Conservation (phyloP, 2,888 invertebrate species). For the Cyclophora albipunctata region DNA sequence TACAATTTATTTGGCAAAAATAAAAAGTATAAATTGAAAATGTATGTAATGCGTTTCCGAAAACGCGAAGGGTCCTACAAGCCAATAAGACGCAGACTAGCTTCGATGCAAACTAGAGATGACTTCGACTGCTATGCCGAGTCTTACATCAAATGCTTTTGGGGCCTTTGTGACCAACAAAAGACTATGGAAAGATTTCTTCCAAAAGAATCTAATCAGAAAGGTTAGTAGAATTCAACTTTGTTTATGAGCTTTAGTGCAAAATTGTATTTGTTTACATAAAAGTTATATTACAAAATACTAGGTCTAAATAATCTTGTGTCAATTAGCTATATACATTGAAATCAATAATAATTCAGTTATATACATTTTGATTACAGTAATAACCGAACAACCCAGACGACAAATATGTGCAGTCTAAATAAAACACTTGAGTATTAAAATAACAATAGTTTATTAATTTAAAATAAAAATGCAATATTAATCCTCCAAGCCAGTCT, state of each 20-base stretch:
- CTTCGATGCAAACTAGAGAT: constrained; percentile 37
- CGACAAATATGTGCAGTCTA: constrained; percentile 14
- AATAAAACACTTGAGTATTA: constrained; percentile 11
- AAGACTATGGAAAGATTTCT: constrained; percentile 27
- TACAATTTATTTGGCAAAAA: background rate
- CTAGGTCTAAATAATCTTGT: no score
- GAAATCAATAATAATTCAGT: no score
- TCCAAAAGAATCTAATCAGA: constrained; percentile 1
- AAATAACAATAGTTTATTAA: constrained; percentile 20
- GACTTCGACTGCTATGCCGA: constrained; percentile 54
- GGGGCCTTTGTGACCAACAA: constrained; percentile 55
- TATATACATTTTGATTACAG: constrained; percentile 30
- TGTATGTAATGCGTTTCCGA: constrained; percentile 27
- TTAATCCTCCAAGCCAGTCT: constrained; percentile 50
- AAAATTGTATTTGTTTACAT: no score
- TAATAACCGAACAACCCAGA: constrained; percentile 48
- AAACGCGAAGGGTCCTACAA: constrained; percentile 40
- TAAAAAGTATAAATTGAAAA: constrained; percentile 13
- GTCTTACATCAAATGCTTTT: constrained; percentile 59
- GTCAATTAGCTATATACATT: no score
- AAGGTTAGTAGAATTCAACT: background rate
- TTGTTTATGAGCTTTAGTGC: no score
- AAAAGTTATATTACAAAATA: no score
- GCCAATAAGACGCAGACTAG: constrained; percentile 38
- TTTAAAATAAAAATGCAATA: constrained; percentile 20